These are phyloP conservation scores for Dipus sagitta DNA, from an alignment of 2,797 vertebrate genomes.

Conservation along the genomic window DNA sequence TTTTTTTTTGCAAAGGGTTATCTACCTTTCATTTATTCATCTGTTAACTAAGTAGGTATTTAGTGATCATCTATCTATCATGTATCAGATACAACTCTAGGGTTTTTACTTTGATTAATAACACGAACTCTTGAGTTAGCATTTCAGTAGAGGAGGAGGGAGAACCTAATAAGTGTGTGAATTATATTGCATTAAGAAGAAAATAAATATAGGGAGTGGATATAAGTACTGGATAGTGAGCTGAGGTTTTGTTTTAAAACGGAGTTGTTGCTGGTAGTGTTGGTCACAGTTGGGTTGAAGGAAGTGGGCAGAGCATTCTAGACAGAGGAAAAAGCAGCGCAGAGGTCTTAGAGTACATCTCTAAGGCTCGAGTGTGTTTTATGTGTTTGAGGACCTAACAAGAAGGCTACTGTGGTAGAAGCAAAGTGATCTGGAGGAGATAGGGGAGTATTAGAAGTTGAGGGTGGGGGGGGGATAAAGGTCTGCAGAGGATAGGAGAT, in stretches of 20 bases:
- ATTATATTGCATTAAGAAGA: conserved; percentile 31
- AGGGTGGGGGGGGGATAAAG: background rate
- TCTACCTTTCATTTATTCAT: conserved; percentile 28
- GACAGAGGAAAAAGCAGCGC: background rate
- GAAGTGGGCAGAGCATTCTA: background rate
- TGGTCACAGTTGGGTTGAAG: conserved; percentile 45
- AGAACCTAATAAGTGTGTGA: background rate
- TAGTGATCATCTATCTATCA: background rate
- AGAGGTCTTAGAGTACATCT: background rate
- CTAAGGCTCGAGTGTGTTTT: background rate
- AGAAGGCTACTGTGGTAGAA: background rate
- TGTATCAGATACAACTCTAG: background rate
- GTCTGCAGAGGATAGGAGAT: background rate
- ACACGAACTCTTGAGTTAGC: conserved; percentile 26
- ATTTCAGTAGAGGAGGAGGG: conserved; percentile 8
- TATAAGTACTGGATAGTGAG: background rate
- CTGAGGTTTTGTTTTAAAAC: conserved; percentile 8
- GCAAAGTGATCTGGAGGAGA: background rate
- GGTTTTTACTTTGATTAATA: conserved; percentile 44
- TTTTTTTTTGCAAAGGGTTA: conserved; percentile 24
- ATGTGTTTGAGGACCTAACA: conserved; percentile 5
- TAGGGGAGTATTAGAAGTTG: background rate
- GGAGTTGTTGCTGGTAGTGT: background rate
- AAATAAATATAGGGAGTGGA: background rate
- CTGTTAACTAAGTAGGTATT: conserved; percentile 1